Conservation (phyloP, 2,113 vertebrate genomes). For the Cyprinodon brontotheroides region DNA sequence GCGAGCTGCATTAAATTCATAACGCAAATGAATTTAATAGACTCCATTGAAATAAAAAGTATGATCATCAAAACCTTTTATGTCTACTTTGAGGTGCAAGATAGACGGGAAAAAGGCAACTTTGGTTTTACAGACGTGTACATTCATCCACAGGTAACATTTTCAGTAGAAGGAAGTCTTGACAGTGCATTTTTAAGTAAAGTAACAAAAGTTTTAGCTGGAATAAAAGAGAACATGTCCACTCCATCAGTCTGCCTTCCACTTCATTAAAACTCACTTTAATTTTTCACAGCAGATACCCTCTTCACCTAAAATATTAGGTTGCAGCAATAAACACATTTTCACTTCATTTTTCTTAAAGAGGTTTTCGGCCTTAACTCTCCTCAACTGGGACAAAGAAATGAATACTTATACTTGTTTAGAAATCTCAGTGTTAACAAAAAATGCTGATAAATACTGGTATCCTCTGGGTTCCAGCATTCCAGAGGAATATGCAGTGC, state of each 20-base stretch:
- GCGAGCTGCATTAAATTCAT: too few relatives aligned
- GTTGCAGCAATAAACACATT: not conserved
- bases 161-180: slow-evolving; percentile 54
- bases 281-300: slow-evolving; percentile 4
- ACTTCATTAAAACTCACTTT: not conserved
- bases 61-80: slow-evolving; percentile 9
- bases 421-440: slow-evolving; percentile 28
- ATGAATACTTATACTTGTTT: slow-evolving; percentile 2
- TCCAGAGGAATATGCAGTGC: not conserved
- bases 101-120: slow-evolving; percentile 35
- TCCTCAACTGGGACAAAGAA: not conserved
- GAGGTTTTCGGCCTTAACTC: not conserved
- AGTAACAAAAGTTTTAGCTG: not conserved
- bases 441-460: not conserved
- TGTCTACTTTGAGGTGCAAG: slow-evolving; percentile 28
- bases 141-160: slow-evolving; percentile 57
- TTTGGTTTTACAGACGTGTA: slow-evolving; percentile 64
- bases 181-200: slow-evolving; percentile 66
- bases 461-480: not conserved
- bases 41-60: not conserved
- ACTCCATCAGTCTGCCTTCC: slow-evolving; percentile 1
- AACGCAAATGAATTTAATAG: not conserved
- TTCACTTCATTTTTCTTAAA: not conserved
- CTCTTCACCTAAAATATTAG: not conserved
- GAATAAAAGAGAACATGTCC: not conserved